Percentiles rank a stretch among this genome's conserved stretches.
Evolutionary conservation across 2,888 invertebrate genomes (phyloP).

Genomic region (Epinotia brunnichana): DNA sequence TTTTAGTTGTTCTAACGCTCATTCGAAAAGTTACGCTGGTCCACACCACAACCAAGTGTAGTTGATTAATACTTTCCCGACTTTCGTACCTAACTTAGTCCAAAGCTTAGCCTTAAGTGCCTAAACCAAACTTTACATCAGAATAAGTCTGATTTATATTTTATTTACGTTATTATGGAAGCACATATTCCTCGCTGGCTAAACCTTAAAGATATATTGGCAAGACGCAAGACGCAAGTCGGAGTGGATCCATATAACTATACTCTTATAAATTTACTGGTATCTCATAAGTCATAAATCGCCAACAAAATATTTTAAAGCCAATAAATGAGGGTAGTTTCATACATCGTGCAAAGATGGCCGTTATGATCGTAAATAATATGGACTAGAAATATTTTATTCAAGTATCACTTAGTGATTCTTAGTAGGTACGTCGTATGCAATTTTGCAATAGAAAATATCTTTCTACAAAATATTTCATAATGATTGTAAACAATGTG

Average conservation of each 20-base stretch:
- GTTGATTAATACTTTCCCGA: too few relatives aligned
- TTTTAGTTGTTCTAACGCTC: too few relatives aligned
- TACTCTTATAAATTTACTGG: constrained; percentile 32
- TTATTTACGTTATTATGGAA: background rate
- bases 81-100: too few relatives aligned
- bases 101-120: too few relatives aligned
- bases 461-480: background rate
- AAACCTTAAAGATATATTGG: constrained; percentile 20
- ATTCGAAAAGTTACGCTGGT: too few relatives aligned
- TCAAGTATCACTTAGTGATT: constrained; percentile 5
- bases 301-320: constrained; percentile 40
- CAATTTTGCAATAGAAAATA: background rate
- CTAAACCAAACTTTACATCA: too few relatives aligned
- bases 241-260: constrained; percentile 19
- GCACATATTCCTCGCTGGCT: constrained; percentile 6
- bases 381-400: constrained; percentile 25
- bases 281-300: constrained; percentile 29
- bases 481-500: too few relatives aligned
- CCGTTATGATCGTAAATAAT: constrained; percentile 28
- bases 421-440: background rate
- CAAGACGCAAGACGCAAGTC: constrained; percentile 12
- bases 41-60: too few relatives aligned
- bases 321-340: constrained; percentile 28
- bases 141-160: too few relatives aligned
- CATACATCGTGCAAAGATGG: constrained; percentile 13